Evolutionary conservation across 2,113 vertebrate species (phyloP), one percentile per base, ranked within the genome.

Genomic region (Reinhardtius hippoglossoides): DNA sequence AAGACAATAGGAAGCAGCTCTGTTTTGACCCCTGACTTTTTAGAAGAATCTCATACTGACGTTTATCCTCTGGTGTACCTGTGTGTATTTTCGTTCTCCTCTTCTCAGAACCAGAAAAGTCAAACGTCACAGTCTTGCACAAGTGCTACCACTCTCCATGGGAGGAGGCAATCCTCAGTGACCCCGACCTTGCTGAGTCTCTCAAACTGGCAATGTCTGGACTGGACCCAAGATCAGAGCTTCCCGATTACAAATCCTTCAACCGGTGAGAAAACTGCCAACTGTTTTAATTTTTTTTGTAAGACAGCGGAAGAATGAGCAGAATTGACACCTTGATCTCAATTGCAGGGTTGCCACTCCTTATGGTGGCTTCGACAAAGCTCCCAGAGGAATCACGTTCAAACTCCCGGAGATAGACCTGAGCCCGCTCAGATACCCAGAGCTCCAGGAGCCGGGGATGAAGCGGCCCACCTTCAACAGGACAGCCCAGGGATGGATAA

Each of bases 91-190:
- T 95, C 66, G 94, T 94, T 74, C 94, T 92, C 56, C 95, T 94
- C 56, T 89, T 95, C 82, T 94, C 95, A 94, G 96, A 96, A 75
- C 92, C 93, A 67, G 96, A 97, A 77, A 96, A 94, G 86, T 95
- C 96, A 76, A 96, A 97, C 76, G 92, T 94, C 56, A 95, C 96
- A 23, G 92, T 94, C 26, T 91, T 96, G 84, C 95, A 95, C 20
- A 98, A 96, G 76, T 96, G 94, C 77, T 99, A 99, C 80, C 96
- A 97, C 88, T 98, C 98, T 9, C 98, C 98, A 0, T 99, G 98
- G 98, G 96, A 97, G 87, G 95, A 98, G 92, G 97, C 96, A 37
- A 97, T 99, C 62, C 94, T 97, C 74, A 89, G 91, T 64, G 95
- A 99, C 68, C 98, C 98, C 0, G 94, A 95, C 70, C 95, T 99